These are phyloP conservation scores for Liparis tanakae DNA, from an alignment of 2,797 vertebrate species.

Conservation along the genomic window DNA sequence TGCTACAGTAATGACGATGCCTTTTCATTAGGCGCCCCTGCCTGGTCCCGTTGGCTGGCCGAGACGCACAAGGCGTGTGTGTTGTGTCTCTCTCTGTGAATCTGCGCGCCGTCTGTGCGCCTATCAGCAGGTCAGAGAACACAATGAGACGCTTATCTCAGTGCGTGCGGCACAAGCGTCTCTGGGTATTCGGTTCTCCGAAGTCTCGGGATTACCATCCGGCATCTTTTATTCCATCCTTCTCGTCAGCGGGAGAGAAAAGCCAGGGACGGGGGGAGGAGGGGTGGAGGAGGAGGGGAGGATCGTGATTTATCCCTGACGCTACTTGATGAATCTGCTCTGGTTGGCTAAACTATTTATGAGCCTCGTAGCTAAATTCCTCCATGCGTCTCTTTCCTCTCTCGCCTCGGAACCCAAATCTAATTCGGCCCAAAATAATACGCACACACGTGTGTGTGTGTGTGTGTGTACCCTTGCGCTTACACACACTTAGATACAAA, in stretches of 20 bases:
- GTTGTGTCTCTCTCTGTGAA: neutral
- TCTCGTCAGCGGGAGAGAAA: slow-evolving; percentile 57
- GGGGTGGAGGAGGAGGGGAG: slow-evolving; percentile 50
- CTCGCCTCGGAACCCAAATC: slow-evolving; percentile 79
- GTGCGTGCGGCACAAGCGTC: slow-evolving; percentile 39
- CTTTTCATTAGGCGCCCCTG: slow-evolving; percentile 56
- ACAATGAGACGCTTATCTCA: slow-evolving; percentile 39
- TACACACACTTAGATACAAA: slow-evolving; percentile 63
- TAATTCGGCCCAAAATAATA: slow-evolving; percentile 71
- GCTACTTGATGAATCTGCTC: slow-evolving; percentile 83
- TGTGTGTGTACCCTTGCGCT: slow-evolving; percentile 34
- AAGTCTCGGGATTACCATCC: slow-evolving; percentile 63
- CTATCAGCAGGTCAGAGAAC: neutral
- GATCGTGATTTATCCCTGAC: slow-evolving; percentile 79
- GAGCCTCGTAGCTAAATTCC: slow-evolving; percentile 80
- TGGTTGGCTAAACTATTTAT: slow-evolving; percentile 84
- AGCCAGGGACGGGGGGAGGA: slow-evolving; percentile 40
- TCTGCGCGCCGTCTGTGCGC: neutral
- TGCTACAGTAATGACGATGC: slow-evolving; percentile 26
- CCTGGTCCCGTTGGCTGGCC: slow-evolving; percentile 25
- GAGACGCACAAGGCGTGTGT: neutral
- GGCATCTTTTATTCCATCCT: slow-evolving; percentile 54
- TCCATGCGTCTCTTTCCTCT: slow-evolving; percentile 77
- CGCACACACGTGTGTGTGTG: slow-evolving; percentile 59
- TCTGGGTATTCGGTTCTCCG: slow-evolving; percentile 40